phyloP scores from a whole-genome alignment of 2,888 invertebrate genomes.

The Phortica okadai region DNA sequence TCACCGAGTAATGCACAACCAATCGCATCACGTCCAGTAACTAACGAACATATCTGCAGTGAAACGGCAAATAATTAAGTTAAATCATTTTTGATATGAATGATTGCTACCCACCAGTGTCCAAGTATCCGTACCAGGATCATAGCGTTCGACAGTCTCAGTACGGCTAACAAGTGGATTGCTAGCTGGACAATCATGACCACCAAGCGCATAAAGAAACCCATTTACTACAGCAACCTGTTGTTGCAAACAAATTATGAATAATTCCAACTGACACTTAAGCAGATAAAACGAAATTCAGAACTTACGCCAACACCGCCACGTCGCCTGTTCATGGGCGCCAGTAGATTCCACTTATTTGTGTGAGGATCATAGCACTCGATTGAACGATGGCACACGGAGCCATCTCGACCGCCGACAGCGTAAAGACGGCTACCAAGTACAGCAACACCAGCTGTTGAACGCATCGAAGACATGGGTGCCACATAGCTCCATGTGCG shows the following conservation, averaged over 20 bases:
- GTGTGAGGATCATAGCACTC: conserved; percentile 89
- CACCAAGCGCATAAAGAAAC: conserved; percentile 93
- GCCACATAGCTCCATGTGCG: conserved; percentile 93
- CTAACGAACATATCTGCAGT: conserved; percentile 83
- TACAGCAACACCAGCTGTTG: conserved; percentile 92
- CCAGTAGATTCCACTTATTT: conserved; percentile 87
- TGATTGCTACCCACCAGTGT: conserved; percentile 78
- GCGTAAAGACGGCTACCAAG: conserved; percentile 91
- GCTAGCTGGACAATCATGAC: conserved; percentile 94
- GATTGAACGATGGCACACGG: conserved; percentile 91
- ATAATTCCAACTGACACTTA: too few relatives aligned
- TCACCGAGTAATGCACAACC: conserved; percentile 90
- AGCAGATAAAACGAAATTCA: neutral
- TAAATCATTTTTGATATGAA: neutral
- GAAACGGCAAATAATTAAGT: conserved; percentile 51
- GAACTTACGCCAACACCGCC: conserved; percentile 90
- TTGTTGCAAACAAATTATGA: neutral
- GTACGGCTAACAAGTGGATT: conserved; percentile 89
- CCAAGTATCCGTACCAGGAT: conserved; percentile 90
- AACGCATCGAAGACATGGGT: conserved; percentile 90
- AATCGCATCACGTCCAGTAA: conserved; percentile 90
- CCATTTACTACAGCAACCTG: conserved; percentile 89
- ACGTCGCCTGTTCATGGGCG: conserved; percentile 90
- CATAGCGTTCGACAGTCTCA: conserved; percentile 92
- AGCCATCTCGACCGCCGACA: conserved; percentile 94